A percentile compares a stretch with the other conserved stretches of the same genome.
Conservation (phyloP, 1,140 invertebrate species). For the Anthonomus grandis region DNA sequence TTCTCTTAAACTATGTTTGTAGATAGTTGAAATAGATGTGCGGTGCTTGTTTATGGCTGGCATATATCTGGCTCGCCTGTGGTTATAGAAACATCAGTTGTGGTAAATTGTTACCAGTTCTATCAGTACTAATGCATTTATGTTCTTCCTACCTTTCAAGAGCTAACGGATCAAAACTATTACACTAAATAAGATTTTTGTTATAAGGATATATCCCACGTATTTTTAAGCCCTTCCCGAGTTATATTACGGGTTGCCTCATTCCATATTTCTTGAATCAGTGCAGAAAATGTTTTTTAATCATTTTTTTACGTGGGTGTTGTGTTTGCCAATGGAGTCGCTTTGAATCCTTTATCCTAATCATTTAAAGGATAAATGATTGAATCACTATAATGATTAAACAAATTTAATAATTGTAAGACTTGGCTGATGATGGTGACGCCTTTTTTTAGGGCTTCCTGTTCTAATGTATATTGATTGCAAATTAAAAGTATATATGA, state of each 20-base stretch:
- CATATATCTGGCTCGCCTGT: not conserved
- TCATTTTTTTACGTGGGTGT: not conserved
- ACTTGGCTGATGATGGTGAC: not conserved
- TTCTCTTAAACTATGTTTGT: not conserved
- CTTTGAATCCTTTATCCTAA: not conserved
- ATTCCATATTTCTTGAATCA: not conserved
- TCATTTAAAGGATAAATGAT: no score
- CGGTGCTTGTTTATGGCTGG: not conserved
- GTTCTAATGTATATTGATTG: not conserved
- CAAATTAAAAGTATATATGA: not conserved
- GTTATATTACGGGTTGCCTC: not conserved
- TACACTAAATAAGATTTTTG: no score
- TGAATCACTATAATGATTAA: no score
- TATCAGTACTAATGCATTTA: not conserved
- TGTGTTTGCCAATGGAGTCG: not conserved
- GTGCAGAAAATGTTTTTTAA: not conserved
- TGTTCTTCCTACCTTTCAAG: not conserved
- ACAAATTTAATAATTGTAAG: not conserved
- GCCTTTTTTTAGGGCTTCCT: not conserved
- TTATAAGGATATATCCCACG: not conserved
- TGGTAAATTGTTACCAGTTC: not conserved
- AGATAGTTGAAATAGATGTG: not conserved
- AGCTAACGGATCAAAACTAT: not conserved
- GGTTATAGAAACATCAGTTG: not conserved
- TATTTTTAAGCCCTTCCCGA: no score